phyloP scores from a whole-genome alignment of 1,140 invertebrate species.

The Camponotus pennsylvanicus region DNA sequence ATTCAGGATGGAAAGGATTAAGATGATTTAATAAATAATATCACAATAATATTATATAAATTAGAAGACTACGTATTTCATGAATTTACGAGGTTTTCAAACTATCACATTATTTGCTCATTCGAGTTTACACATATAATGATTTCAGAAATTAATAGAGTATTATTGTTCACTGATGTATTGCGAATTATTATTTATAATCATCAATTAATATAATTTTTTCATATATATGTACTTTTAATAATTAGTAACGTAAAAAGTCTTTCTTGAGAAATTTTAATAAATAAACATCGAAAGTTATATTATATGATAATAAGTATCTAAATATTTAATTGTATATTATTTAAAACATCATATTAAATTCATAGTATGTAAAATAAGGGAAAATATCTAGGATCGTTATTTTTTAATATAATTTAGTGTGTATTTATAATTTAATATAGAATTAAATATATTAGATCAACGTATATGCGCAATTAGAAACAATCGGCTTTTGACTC shows the following conservation, averaged over 20 bases:
- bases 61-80: background rate
- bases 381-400: too few relatives aligned
- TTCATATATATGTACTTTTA: too few relatives aligned
- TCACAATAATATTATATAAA: background rate
- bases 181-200: too few relatives aligned
- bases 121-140: background rate
- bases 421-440: background rate
- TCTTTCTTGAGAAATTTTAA: too few relatives aligned
- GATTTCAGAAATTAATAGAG: too few relatives aligned
- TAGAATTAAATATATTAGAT: background rate
- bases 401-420: background rate
- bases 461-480: background rate
- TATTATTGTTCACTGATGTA: too few relatives aligned
- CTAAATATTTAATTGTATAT: background rate
- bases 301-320: too few relatives aligned
- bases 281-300: too few relatives aligned
- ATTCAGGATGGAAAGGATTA: background rate
- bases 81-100: background rate
- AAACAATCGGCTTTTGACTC: conserved; percentile 35
- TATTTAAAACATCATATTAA: too few relatives aligned
- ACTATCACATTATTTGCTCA: background rate
- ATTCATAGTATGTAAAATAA: too few relatives aligned
- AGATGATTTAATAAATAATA: background rate
- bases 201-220: too few relatives aligned
- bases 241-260: too few relatives aligned